Conservation (phyloP, 2,888 invertebrate species). For the Autographa gamma region DNA sequence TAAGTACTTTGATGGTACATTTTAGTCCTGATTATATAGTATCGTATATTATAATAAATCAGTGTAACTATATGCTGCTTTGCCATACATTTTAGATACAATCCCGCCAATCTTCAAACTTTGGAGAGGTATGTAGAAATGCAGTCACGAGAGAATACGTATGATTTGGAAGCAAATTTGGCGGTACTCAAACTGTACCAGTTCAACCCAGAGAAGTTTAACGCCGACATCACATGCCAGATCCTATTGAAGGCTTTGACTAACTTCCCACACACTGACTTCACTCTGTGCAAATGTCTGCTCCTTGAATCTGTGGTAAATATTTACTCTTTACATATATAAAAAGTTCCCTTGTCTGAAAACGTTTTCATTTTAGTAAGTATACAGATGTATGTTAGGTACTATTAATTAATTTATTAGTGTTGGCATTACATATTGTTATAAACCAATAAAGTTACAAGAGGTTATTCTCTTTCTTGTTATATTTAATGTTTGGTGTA, state of each 20-base stretch:
- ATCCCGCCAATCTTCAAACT: conserved; percentile 97
- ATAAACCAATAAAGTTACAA: neutral
- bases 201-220: conserved; percentile 96
- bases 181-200: conserved; percentile 99
- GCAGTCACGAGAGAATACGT: conserved; percentile 97
- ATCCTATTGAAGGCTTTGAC: conserved; percentile 98
- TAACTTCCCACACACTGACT: conserved; percentile 99
- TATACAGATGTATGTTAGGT: too few species aligned
- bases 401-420: too few species aligned
- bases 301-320: conserved; percentile 92
- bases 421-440: too few species aligned
- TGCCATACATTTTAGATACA: conserved; percentile 91
- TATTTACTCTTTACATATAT: conserved; percentile 14
- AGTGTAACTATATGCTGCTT: too few species aligned
- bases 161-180: conserved; percentile 98
- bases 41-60: too few species aligned
- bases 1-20: conserved; percentile 1
- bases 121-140: conserved; percentile 97
- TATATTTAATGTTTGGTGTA: neutral
- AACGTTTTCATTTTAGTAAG: too few species aligned
- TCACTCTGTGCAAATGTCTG: conserved; percentile 98
- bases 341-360: too few species aligned
- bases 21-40: neutral
- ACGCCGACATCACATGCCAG: conserved; percentile 94
- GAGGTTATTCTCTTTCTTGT: neutral